Evolutionary conservation across 2,797 vertebrate species (phyloP), one percentile per base, ranked within the genome.

Genomic region (Clarias platycephalus): DNA sequence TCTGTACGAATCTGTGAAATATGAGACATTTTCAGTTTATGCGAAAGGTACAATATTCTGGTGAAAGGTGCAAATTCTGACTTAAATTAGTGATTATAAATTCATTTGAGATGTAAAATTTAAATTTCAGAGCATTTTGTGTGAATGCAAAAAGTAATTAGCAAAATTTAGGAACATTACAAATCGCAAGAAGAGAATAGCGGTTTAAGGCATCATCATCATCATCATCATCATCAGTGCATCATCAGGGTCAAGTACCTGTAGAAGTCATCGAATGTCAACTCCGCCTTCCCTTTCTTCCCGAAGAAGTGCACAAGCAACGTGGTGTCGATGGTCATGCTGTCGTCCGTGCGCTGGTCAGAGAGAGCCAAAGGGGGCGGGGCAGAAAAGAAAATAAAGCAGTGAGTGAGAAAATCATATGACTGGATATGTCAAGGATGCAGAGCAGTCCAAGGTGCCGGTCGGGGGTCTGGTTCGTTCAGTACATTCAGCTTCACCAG

Each of bases 271-370:
- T 98, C 97, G 83, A 99, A 99, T 26, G 97, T 99, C 74, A 99
- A 95, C 90, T 99, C 98, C 44, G 97, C 97, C 92, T 98, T 99
- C 84, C 98, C 98, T 92, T 98, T 99, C 93, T 97, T 99, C 86
- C 97, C 98, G 87, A 99, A 99, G 92, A 99, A 99, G 91, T 99
- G 98, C 72, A 99, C 94, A 90, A 99, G 93, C 26, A 99, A 93
- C 3, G 97, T 99, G 83, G 98, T 99, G 92, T 99, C 97, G 81
- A 95, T 93, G 24, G 96, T 96, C 89, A 97, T 94, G 91, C 92
- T 95, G 85, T 99, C 97, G 91, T 99, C 97, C 24, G 93, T 93
- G 89, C 95, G 96, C 98, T 99, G 93, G 12, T 13, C 57, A 28
- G 15, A 28, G 49, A 77, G 9, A 28, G 62, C 53, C 28, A 2